Conservation (phyloP, 1,140 invertebrate species). For the Cyphomyrmex costatus region DNA sequence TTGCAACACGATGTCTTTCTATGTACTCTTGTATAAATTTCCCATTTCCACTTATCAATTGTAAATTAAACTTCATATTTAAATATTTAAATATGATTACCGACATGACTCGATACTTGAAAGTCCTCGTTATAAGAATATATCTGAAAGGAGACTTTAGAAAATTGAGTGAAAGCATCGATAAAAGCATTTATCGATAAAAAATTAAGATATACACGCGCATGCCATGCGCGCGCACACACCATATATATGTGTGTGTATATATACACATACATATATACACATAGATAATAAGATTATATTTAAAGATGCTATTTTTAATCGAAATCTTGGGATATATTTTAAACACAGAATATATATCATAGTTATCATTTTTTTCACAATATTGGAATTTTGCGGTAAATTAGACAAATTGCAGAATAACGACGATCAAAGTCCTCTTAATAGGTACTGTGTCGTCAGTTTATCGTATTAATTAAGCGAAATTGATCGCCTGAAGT, state of each 20-base stretch:
- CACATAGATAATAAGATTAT: too few species aligned
- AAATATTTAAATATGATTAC: slow-evolving; percentile 47
- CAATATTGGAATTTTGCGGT: not conserved
- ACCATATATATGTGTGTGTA: too few species aligned
- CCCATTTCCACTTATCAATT: slow-evolving; percentile 25
- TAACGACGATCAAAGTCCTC: not conserved
- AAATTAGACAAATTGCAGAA: slow-evolving; percentile 14
- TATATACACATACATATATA: too few species aligned
- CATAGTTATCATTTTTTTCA: not conserved
- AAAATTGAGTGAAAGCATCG: too few species aligned
- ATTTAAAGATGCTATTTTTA: too few species aligned
- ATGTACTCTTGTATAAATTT: slow-evolving; percentile 18
- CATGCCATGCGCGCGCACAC: too few species aligned
- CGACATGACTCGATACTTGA: not conserved
- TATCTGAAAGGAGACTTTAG: too few species aligned
- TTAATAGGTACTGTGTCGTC: not conserved
- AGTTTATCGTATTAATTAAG: slow-evolving; percentile 34
- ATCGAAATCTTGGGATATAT: too few species aligned
- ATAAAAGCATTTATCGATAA: too few species aligned
- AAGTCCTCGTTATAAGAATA: too few species aligned
- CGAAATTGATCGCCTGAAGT: not conserved
- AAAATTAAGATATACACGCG: too few species aligned
- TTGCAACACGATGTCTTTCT: not conserved
- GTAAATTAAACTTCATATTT: slow-evolving; percentile 64
- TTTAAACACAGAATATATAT: too few species aligned